A percentile compares a stretch with the other conserved stretches of the same genome.
phyloP scores from a whole-genome alignment of 2,113 vertebrate genomes.

The Spilogale gracilis region DNA sequence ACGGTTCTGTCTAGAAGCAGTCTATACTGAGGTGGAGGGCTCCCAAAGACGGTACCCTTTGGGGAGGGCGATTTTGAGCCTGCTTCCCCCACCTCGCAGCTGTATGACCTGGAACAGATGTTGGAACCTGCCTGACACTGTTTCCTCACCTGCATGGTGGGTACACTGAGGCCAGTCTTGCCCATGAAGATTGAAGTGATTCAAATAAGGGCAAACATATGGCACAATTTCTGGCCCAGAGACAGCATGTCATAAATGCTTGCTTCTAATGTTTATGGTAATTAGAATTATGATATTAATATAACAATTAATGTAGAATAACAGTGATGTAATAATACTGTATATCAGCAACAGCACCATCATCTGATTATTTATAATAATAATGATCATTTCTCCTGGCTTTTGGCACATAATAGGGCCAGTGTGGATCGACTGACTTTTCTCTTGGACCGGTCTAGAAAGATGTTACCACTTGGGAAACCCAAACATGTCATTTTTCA shows the following conservation, averaged over 20 bases:
- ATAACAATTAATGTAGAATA: not conserved
- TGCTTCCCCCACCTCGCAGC: not conserved
- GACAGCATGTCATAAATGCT: not conserved
- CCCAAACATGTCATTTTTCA: not conserved
- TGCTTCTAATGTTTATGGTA: not conserved
- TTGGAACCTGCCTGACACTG: not conserved
- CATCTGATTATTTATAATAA: not conserved
- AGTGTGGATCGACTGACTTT: rapidly evolving
- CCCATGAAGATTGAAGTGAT: not conserved
- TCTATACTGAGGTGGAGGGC: not conserved
- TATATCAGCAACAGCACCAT: not conserved
- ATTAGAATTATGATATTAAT: too few species aligned
- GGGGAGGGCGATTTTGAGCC: not conserved
- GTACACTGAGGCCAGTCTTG: rapidly evolving
- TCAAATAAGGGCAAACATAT: not conserved
- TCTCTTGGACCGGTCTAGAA: not conserved
- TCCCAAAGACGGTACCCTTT: not conserved
- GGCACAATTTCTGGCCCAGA: not conserved
- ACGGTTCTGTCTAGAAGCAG: rapidly evolving
- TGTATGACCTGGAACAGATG: rapidly evolving
- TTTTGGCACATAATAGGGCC: not conserved
- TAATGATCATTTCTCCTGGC: not conserved
- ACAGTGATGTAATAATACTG: not conserved
- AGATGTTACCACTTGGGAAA: not conserved
- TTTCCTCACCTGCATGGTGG: too few species aligned